Percentiles rank a stretch among this genome's conserved stretches.
Evolutionary conservation across 2,797 vertebrate genomes (phyloP).

Genomic region (Cetoscarus ocellatus): DNA sequence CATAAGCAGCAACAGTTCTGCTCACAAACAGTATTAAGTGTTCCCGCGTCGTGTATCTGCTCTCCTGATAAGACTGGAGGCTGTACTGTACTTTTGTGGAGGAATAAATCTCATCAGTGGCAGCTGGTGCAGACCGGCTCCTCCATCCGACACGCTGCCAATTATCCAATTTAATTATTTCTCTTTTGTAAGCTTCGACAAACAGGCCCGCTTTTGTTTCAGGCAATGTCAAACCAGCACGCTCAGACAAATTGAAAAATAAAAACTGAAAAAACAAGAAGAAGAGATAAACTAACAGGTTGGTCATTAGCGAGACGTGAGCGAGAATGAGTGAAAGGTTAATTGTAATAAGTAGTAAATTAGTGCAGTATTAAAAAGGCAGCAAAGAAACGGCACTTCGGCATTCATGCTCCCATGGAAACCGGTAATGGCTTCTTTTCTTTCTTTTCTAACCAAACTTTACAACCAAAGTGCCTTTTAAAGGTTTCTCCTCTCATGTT

Average conservation of each 20-base stretch:
- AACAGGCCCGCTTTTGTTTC: conserved; percentile 13
- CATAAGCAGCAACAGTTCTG: not conserved
- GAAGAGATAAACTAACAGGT: conserved; percentile 15
- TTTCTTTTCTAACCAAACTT: not conserved
- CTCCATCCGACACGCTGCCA: conserved; percentile 20
- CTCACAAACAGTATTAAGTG: not conserved
- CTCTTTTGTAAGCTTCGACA: conserved; percentile 17
- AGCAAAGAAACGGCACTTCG: not conserved
- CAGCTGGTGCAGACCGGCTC: conserved; percentile 21
- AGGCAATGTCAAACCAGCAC: conserved; percentile 30
- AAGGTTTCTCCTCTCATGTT: conserved; percentile 2
- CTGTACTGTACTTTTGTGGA: conserved; percentile 14
- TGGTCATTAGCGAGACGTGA: not conserved
- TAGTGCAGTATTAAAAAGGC: not conserved
- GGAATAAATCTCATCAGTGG: conserved; percentile 33
- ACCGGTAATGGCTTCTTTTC: not conserved
- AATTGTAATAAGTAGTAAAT: conserved; percentile 1
- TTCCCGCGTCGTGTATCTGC: not conserved
- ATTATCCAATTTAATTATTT: conserved; percentile 42
- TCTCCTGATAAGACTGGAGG: conserved; percentile 3
- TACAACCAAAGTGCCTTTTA: conserved; percentile 11
- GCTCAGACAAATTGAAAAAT: conserved; percentile 6
- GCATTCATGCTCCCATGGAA: not conserved
- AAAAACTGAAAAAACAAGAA: not conserved
- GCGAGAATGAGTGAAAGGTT: not conserved